A percentile compares a stretch with the other conserved stretches of the same genome.
Conservation (phyloP, 2,113 vertebrate species). For the Bos javanicus region DNA sequence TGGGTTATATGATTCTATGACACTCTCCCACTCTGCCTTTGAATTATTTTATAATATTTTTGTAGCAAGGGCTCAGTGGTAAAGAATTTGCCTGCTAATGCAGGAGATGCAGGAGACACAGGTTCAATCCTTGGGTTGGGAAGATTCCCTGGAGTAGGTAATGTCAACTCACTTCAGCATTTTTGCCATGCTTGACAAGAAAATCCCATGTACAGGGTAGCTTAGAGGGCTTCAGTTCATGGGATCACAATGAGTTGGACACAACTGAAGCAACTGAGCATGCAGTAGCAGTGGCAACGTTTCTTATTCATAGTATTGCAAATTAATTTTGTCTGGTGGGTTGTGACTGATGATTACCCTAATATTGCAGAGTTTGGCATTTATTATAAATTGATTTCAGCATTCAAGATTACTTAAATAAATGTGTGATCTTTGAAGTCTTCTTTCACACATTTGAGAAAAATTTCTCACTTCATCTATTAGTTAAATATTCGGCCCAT, state of each 20-base stretch:
- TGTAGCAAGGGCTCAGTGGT: background rate
- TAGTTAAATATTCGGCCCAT: background rate
- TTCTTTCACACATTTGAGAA: background rate
- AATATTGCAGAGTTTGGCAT: background rate
- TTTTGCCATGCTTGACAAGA: background rate
- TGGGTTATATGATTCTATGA: background rate
- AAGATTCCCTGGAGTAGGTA: background rate
- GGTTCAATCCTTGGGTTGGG: background rate
- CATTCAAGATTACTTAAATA: background rate
- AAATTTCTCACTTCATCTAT: background rate
- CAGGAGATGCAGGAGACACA: background rate
- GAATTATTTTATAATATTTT: background rate
- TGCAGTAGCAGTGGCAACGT: too few relatives aligned
- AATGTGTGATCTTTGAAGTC: background rate
- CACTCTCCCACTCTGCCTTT: background rate
- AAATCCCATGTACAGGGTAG: background rate
- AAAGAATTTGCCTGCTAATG: background rate
- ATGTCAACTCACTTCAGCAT: background rate
- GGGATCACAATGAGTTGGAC: background rate
- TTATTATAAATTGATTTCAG: background rate
- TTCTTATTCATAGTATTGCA: background rate
- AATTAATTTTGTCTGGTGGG: background rate
- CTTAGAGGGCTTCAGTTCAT: background rate
- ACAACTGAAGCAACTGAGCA: background rate
- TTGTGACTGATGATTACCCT: background rate